Evolutionary conservation across 2,888 invertebrate genomes (phyloP).

Genomic region (Trissoscelio sp.): DNA sequence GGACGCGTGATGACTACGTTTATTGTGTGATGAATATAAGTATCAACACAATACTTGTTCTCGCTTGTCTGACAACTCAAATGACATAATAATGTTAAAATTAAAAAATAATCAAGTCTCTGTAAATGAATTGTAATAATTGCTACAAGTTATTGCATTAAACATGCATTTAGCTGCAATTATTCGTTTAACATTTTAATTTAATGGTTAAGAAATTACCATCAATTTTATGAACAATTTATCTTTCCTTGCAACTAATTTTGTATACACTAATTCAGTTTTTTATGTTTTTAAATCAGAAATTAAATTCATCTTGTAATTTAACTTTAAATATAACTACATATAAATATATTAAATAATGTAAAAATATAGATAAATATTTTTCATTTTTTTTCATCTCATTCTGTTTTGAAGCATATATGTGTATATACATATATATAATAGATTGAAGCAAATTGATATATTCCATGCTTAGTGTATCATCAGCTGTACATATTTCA

Average conservation of each 20-base stretch:
- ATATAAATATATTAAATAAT: too few relatives aligned
- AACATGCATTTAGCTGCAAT: conserved; percentile 10
- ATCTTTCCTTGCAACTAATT: neutral
- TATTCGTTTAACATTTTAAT: neutral
- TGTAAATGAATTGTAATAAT: conserved; percentile 25
- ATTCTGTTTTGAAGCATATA: neutral
- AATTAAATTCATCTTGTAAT: neutral
- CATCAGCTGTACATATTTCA: conserved; percentile 71
- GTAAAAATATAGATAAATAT: too few relatives aligned
- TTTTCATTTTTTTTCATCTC: neutral
- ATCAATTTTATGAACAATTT: conserved; percentile 7
- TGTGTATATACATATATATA: neutral
- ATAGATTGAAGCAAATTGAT: conserved; percentile 32
- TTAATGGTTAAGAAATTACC: neutral
- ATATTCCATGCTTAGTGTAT: conserved; percentile 59
- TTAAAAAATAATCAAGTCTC: conserved; percentile 27
- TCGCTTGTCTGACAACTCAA: conserved; percentile 29
- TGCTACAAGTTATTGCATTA: conserved; percentile 25
- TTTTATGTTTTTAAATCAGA: neutral
- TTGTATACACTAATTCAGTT: neutral
- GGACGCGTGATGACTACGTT: conserved; percentile 61
- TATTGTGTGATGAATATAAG: conserved; percentile 63
- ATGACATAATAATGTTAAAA: conserved; percentile 32
- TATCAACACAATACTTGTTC: conserved; percentile 64
- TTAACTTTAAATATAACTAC: too few relatives aligned